Conservation (phyloP, 2,888 invertebrate species). For the Pemphredon lugubris region DNA sequence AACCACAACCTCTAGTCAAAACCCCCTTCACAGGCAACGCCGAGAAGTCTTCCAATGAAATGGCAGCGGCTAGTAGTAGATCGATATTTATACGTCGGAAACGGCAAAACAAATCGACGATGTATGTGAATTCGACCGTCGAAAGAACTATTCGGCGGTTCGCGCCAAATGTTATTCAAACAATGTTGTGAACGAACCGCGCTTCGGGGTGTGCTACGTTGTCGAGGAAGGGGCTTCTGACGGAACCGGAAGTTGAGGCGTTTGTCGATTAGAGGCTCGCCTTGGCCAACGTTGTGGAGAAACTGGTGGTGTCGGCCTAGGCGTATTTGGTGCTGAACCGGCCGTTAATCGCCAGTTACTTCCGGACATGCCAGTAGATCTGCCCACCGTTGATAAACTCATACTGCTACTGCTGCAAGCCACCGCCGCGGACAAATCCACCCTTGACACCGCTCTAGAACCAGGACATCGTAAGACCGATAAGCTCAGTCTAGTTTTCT, state of each 20-base stretch:
- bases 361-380: slow-evolving; percentile 73
- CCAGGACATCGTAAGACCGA: background rate
- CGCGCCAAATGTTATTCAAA: slow-evolving; percentile 33
- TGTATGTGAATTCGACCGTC: too few species aligned
- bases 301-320: slow-evolving; percentile 88
- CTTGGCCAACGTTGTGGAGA: slow-evolving; percentile 87
- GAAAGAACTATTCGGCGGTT: too few species aligned
- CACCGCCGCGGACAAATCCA: slow-evolving; percentile 85
- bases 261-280: slow-evolving; percentile 68
- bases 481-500: background rate
- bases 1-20: too few species aligned
- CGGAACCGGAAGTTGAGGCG: slow-evolving; percentile 69
- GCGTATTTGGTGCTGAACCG: slow-evolving; percentile 89
- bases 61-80: too few species aligned
- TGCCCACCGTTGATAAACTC: slow-evolving; percentile 78
- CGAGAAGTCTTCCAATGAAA: too few species aligned
- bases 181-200: slow-evolving; percentile 46
- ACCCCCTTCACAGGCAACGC: too few species aligned
- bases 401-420: slow-evolving; percentile 84
- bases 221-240: slow-evolving; percentile 71
- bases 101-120: too few species aligned
- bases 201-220: slow-evolving; percentile 68
- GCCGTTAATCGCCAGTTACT: slow-evolving; percentile 84
- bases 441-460: slow-evolving; percentile 84
- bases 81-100: too few species aligned